Conservation (phyloP, 1,140 invertebrate species). For the Arion vulgaris region DNA sequence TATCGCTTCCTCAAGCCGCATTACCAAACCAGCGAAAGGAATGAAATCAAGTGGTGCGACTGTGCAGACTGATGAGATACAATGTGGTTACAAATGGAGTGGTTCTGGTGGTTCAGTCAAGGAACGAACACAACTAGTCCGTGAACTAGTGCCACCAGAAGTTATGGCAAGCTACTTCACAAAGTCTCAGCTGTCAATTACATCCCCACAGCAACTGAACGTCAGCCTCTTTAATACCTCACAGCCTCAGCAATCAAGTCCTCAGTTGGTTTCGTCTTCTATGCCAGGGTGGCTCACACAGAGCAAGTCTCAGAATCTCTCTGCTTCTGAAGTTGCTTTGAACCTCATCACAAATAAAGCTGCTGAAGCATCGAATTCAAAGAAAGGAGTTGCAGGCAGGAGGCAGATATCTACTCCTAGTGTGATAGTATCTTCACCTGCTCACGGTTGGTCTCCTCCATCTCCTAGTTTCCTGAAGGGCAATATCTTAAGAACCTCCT, state of each 20-base stretch:
- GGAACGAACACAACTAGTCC: constrained; percentile 28
- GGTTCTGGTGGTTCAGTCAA: constrained; percentile 36
- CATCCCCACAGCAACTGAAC: background rate
- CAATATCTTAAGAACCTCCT: background rate
- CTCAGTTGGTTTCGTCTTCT: background rate
- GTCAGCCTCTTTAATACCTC: background rate
- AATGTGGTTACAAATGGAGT: constrained; percentile 42
- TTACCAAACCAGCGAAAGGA: background rate
- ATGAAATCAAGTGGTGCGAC: background rate
- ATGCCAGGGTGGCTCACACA: background rate
- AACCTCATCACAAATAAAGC: constrained; percentile 20
- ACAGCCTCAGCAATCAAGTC: background rate
- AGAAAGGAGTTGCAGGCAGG: background rate
- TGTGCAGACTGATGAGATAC: constrained; percentile 23
- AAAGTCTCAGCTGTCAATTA: background rate
- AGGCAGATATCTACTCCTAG: background rate
- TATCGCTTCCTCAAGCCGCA: constrained; percentile 16
- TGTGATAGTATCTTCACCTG: background rate
- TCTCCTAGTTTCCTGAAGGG: background rate
- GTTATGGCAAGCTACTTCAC: constrained; percentile 29
- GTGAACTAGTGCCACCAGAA: constrained; percentile 29
- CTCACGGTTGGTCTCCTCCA: background rate
- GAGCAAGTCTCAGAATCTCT: background rate
- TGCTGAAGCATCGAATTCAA: background rate
- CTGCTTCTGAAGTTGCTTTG: constrained; percentile 7